Evolutionary conservation across 2,888 invertebrate species (phyloP).

Genomic region (Archaeoteleia sp.): DNA sequence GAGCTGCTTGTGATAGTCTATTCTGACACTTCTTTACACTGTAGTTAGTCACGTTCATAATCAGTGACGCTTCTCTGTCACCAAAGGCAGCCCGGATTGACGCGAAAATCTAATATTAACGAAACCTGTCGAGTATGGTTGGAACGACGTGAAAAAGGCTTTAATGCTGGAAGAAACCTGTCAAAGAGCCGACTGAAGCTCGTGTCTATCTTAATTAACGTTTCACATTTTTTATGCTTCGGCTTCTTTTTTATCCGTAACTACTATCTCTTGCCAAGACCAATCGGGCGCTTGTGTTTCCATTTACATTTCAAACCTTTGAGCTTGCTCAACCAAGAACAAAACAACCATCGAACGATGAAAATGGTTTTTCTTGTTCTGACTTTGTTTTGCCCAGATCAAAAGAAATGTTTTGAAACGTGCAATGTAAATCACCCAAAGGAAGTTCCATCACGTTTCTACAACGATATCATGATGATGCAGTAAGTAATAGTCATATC

Average conservation of each 20-base stretch:
- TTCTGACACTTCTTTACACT: conserved; percentile 26
- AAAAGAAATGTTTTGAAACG: conserved; percentile 28
- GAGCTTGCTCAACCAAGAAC: conserved; percentile 23
- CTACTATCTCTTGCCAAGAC: conserved; percentile 10
- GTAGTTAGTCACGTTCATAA: conserved; percentile 34
- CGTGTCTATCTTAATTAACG: conserved; percentile 43
- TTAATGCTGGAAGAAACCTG: conserved; percentile 30
- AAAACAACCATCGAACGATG: conserved; percentile 30
- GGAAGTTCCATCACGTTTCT: conserved; percentile 20
- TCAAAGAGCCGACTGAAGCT: conserved; percentile 28
- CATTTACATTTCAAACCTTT: conserved; percentile 38
- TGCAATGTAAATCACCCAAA: conserved; percentile 28
- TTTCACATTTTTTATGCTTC: conserved; percentile 8
- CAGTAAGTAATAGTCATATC: too few relatives aligned
- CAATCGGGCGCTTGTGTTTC: conserved; percentile 40
- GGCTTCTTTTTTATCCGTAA: conserved; percentile 3
- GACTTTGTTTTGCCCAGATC: conserved; percentile 38
- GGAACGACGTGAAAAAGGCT: conserved; percentile 24
- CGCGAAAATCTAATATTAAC: conserved; percentile 35
- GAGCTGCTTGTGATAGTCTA: conserved; percentile 11
- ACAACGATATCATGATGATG: conserved; percentile 7
- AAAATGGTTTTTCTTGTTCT: conserved; percentile 36
- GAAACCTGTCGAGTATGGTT: conserved; percentile 21
- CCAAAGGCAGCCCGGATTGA: conserved; percentile 23
- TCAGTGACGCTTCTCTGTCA: conserved; percentile 15